phyloP scores from a whole-genome alignment of 1,140 invertebrate species.

The Apocrypta bakeri region DNA sequence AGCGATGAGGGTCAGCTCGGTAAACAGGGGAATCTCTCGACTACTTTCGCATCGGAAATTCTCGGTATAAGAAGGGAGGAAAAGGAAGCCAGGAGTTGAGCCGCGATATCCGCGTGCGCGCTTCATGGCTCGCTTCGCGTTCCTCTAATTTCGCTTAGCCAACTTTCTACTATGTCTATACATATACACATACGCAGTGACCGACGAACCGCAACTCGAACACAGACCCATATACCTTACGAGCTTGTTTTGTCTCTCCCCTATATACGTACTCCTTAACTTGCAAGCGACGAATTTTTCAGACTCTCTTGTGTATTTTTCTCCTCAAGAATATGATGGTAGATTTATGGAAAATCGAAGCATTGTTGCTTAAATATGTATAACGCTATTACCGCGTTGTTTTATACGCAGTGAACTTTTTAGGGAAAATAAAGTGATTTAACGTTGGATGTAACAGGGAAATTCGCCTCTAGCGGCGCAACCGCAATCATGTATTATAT shows the following conservation, averaged over 20 bases:
- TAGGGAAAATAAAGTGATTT: not conserved
- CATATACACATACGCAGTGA: no score
- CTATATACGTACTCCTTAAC: no score
- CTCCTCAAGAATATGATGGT: no score
- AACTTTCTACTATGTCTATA: not conserved
- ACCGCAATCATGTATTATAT: not conserved
- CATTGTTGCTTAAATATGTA: not conserved
- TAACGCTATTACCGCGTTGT: not conserved
- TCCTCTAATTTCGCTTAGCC: conserved; percentile 23
- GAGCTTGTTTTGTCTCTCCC: not conserved
- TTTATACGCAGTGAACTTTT: no score
- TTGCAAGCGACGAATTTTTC: not conserved
- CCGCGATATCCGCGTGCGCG: conserved; percentile 21
- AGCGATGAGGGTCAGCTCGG: conserved; percentile 12
- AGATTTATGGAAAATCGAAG: no score
- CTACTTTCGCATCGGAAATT: conserved; percentile 28
- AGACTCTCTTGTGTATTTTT: no score
- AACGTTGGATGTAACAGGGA: not conserved
- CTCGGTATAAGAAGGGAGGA: conserved; percentile 18
- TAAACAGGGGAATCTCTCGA: conserved; percentile 15
- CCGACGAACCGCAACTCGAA: not conserved
- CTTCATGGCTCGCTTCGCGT: conserved; percentile 13
- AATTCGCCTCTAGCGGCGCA: not conserved
- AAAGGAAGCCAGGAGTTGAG: not conserved
- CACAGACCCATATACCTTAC: not conserved